phyloP scores from a whole-genome alignment of 2,797 vertebrate species.

The Premnoplex brunnescens region DNA sequence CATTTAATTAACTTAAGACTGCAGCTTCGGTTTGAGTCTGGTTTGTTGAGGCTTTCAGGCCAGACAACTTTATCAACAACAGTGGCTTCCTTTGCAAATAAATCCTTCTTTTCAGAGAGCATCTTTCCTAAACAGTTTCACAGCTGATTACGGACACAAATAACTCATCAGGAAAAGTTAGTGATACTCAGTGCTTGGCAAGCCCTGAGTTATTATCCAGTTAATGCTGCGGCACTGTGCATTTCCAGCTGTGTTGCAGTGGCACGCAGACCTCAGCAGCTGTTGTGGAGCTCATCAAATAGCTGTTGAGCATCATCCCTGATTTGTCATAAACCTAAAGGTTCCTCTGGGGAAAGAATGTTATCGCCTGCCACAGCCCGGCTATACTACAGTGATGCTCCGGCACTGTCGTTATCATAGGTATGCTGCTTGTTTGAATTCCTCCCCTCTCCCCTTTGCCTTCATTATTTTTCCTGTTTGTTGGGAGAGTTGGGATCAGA shows the following conservation, averaged over 20 bases:
- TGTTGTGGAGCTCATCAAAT: slow-evolving; percentile 65
- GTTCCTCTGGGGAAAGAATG: slow-evolving; percentile 50
- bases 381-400: neutral
- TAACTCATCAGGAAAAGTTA: slow-evolving; percentile 61
- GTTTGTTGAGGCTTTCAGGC: slow-evolving; percentile 8
- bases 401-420: neutral
- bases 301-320: slow-evolving; percentile 61
- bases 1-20: neutral
- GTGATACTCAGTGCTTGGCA: slow-evolving; percentile 24
- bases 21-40: neutral
- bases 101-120: slow-evolving; percentile 30
- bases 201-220: slow-evolving; percentile 51
- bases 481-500: neutral
- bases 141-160: slow-evolving; percentile 52
- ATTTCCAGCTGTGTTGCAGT: slow-evolving; percentile 68
- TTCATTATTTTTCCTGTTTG: neutral
- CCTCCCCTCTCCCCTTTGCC: neutral
- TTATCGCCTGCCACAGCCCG: neutral
- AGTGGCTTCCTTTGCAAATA: slow-evolving; percentile 15
- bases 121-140: slow-evolving; percentile 43
- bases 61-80: slow-evolving; percentile 8
- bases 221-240: slow-evolving; percentile 33
- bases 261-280: slow-evolving; percentile 52
- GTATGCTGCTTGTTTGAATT: neutral
- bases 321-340: slow-evolving; percentile 65